phyloP scores from a whole-genome alignment of 2,797 vertebrate species.

The Ispidina lecontei region DNA sequence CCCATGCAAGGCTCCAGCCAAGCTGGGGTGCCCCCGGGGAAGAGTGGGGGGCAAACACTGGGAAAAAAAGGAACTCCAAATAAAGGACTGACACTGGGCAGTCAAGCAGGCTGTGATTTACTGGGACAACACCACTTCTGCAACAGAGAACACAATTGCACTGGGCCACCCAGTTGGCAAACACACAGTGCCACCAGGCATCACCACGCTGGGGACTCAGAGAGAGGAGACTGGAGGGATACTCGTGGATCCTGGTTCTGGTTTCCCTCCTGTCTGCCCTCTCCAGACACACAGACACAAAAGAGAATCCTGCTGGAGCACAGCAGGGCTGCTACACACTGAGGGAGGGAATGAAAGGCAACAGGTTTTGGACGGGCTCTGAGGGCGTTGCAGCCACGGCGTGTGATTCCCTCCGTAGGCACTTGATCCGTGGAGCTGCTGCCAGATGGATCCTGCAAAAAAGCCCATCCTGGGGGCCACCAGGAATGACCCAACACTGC shows the following conservation, averaged over 20 bases:
- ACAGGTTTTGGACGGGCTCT: neutral
- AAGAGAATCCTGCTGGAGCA: neutral
- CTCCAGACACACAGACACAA: neutral
- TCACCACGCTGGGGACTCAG: neutral
- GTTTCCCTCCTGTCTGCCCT: neutral
- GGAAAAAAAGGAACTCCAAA: neutral
- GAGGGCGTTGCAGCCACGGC: neutral
- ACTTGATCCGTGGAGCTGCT: conserved; percentile 60
- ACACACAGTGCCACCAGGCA: neutral
- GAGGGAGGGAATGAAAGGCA: neutral
- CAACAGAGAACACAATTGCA: neutral
- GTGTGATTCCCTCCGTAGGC: conserved; percentile 21
- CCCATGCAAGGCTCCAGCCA: neutral
- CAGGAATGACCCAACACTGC: rapidly evolving
- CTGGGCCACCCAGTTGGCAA: rapidly evolving
- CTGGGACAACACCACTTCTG: conserved; percentile 8
- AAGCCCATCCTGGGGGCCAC: neutral
- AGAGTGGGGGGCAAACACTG: neutral
- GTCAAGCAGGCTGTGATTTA: conserved; percentile 46
- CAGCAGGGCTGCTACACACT: neutral
- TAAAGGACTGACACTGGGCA: neutral
- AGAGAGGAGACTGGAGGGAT: neutral
- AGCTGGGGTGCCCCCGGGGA: neutral
- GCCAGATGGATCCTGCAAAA: neutral
- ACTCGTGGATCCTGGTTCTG: rapidly evolving